Evolutionary conservation across 1,140 invertebrate genomes (phyloP).

Genomic region (Meloidogyne floridensis): DNA sequence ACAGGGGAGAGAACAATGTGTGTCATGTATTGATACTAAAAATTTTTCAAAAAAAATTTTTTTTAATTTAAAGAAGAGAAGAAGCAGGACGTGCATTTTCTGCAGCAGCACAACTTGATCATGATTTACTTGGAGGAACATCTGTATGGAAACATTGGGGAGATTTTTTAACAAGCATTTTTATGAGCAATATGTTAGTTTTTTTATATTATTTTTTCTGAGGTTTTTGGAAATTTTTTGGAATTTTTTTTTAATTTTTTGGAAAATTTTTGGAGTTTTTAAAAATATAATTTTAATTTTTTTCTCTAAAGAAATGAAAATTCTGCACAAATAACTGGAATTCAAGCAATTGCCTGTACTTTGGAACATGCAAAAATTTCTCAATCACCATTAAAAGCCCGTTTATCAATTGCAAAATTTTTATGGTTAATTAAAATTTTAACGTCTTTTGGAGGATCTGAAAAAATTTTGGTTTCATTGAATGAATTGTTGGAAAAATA

Average conservation of each 20-base stretch:
- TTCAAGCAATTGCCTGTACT: conserved; percentile 34
- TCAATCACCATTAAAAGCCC: conserved; percentile 27
- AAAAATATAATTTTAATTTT: background rate
- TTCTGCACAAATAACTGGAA: conserved; percentile 27
- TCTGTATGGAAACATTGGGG: conserved; percentile 44
- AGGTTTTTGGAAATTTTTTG: background rate
- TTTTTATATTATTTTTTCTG: background rate
- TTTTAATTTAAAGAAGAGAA: conserved; percentile 27
- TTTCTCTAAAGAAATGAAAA: conserved; percentile 30
- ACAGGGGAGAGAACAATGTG: too few species aligned
- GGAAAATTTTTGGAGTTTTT: conserved; percentile 1
- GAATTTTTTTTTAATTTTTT: background rate
- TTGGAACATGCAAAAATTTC: conserved; percentile 20
- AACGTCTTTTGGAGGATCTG: conserved; percentile 33
- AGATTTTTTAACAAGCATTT: conserved; percentile 27
- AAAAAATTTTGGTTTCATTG: conserved; percentile 31
- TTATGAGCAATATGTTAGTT: conserved; percentile 38
- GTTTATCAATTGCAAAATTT: conserved; percentile 30
- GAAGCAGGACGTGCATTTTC: conserved; percentile 40
- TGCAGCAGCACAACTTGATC: conserved; percentile 32
- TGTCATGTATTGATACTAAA: too few species aligned
- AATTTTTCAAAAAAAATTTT: background rate
- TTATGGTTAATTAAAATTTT: conserved; percentile 45
- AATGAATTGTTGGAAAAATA: conserved; percentile 38
- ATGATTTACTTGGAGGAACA: conserved; percentile 28